phyloP scores from a whole-genome alignment of 1,140 invertebrate genomes.

The Amphibalanus amphitrite region DNA sequence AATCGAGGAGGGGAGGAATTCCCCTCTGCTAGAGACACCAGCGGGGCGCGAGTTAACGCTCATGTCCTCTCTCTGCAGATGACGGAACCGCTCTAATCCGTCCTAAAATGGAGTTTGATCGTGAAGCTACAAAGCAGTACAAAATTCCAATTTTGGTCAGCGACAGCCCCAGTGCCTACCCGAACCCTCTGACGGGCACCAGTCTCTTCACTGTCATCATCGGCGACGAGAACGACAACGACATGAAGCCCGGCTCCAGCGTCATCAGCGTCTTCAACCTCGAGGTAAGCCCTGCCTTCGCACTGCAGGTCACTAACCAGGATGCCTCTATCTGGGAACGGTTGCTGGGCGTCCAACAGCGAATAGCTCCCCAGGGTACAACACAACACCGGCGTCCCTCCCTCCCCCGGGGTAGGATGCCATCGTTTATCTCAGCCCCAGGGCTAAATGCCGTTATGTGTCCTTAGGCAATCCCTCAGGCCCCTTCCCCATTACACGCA shows the following conservation, averaged over 20 bases:
- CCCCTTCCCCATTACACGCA: not conserved
- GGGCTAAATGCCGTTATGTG: not conserved
- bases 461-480: not conserved
- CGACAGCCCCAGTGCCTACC: not conserved
- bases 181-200: not conserved
- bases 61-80: too few relatives aligned
- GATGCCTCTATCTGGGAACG: not conserved
- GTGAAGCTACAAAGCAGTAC: not conserved
- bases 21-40: too few relatives aligned
- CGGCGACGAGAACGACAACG: constrained; percentile 87
- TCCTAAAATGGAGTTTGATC: not conserved
- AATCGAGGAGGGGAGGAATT: too few relatives aligned
- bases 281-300: constrained; percentile 28
- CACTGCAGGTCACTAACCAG: not conserved
- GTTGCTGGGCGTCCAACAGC: not conserved
- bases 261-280: constrained; percentile 84
- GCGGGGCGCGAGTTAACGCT: too few relatives aligned
- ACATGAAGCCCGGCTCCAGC: constrained; percentile 80
- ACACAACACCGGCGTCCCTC: too few relatives aligned
- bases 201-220: constrained; percentile 40
- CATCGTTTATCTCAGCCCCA: not conserved
- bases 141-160: constrained; percentile 22
- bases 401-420: too few relatives aligned
- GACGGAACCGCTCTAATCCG: not conserved
- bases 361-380: not conserved